Conservation (phyloP, 2,888 invertebrate genomes). For the Eretmocerus hayati region DNA sequence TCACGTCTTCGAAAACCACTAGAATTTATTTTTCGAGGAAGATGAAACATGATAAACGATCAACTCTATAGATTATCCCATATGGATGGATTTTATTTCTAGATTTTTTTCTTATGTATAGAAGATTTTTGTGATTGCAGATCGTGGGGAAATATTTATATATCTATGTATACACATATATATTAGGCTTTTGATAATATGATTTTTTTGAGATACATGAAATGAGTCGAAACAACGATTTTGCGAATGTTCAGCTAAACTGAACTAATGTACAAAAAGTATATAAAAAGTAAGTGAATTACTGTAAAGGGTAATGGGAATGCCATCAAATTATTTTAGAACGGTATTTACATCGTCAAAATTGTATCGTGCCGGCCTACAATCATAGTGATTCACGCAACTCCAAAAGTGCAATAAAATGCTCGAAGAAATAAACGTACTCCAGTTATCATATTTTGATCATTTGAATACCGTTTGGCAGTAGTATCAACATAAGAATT, state of each 20-base stretch:
- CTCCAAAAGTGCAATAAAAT: not conserved
- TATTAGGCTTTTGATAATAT: not conserved
- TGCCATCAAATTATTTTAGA: not conserved
- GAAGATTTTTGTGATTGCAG: not conserved
- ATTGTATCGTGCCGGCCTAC: not conserved
- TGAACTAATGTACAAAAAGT: no score
- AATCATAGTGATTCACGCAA: not conserved
- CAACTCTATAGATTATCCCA: no score
- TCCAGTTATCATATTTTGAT: conserved; percentile 7
- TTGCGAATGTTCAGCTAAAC: not conserved
- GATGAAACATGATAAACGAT: no score
- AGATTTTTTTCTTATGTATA: no score
- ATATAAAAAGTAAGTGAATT: not conserved
- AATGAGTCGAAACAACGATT: not conserved
- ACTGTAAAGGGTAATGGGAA: not conserved
- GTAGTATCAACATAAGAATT: no score
- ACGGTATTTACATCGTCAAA: not conserved
- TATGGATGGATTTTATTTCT: no score
- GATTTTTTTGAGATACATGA: not conserved
- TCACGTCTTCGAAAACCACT: no score
- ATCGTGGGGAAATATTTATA: not conserved
- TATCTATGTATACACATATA: no score
- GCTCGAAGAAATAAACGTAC: conserved; percentile 6
- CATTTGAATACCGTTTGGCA: no score
- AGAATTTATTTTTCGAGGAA: no score